Evolutionary conservation across 1,140 invertebrate genomes (phyloP).

Genomic region (Drosophila mauritiana): DNA sequence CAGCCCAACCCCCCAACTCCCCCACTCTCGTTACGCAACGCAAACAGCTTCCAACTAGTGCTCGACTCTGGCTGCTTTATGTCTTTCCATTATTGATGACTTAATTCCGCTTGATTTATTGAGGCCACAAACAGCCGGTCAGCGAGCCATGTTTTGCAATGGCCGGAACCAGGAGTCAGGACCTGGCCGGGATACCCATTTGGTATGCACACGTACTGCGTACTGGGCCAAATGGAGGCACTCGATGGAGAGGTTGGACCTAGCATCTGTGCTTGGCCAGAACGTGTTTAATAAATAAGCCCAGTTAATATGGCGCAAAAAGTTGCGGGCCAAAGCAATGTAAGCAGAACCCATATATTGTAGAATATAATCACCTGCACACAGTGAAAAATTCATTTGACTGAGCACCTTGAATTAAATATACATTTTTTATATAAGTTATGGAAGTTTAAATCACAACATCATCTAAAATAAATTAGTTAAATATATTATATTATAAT

Average conservation of each 20-base stretch:
- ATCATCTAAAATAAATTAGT: neutral
- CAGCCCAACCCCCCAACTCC: conserved; percentile 5
- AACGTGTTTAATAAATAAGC: conserved; percentile 78
- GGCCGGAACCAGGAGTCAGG: conserved; percentile 29
- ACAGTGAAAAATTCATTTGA: neutral
- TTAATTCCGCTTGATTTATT: conserved; percentile 81
- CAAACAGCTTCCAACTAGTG: conserved; percentile 55
- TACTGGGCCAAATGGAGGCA: conserved; percentile 39
- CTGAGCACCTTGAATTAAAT: neutral
- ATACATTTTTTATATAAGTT: neutral
- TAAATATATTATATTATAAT: no score
- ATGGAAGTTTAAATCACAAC: neutral
- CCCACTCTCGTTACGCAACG: conserved; percentile 24
- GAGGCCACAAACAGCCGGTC: conserved; percentile 75
- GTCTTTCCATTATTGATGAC: conserved; percentile 80
- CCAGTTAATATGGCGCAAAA: conserved; percentile 71
- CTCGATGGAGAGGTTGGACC: conserved; percentile 1
- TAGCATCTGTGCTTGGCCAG: conserved; percentile 19
- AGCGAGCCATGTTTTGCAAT: conserved; percentile 25
- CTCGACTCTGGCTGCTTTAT: conserved; percentile 70
- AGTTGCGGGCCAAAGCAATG: conserved; percentile 36
- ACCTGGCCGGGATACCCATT: conserved; percentile 49
- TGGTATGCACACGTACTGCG: conserved; percentile 70
- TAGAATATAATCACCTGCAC: conserved; percentile 12
- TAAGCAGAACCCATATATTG: conserved; percentile 14